Evolutionary conservation across 23 tunicate species (phyloP).

Genomic region (Ciona savignyi): DNA sequence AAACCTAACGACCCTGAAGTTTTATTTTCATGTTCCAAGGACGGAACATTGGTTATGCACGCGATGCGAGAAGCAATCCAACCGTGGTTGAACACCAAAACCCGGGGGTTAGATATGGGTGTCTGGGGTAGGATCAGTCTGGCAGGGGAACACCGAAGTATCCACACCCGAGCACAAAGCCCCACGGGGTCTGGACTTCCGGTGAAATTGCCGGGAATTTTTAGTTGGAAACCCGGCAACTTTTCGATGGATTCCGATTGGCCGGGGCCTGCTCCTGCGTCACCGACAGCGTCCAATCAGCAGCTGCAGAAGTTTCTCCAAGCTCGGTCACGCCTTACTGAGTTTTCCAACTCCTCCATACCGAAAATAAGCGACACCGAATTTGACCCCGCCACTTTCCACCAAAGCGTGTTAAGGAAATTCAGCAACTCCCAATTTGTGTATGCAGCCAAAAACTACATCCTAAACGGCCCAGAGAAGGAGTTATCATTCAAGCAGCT

Average conservation of each 20-base stretch:
- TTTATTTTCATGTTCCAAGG: constrained; percentile 72
- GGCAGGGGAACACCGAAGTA: constrained; percentile 12
- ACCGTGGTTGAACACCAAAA: constrained; percentile 37
- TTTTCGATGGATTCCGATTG: not conserved
- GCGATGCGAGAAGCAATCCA: constrained; percentile 46
- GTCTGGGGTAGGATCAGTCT: constrained; percentile 29
- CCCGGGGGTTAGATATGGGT: constrained; percentile 46
- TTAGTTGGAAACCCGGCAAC: constrained; percentile 12
- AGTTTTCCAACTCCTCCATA: not conserved
- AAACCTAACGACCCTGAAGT: constrained; percentile 41
- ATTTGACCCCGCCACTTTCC: not conserved
- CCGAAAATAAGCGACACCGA: constrained; percentile 14
- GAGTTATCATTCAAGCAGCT: constrained; percentile 15
- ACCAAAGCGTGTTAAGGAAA: not conserved
- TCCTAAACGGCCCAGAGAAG: constrained; percentile 15
- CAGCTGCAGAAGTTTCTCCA: not conserved
- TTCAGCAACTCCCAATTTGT: constrained; percentile 2
- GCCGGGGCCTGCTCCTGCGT: not conserved
- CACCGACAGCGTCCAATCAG: not conserved
- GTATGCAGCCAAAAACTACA: constrained; percentile 35
- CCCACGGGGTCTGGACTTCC: constrained; percentile 18
- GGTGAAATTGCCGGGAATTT: not conserved
- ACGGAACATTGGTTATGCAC: constrained; percentile 55
- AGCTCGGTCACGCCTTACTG: constrained; percentile 8
- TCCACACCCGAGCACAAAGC: constrained; percentile 20